phyloP scores from a whole-genome alignment of 2,113 vertebrate species.

The Grantiella picta region DNA sequence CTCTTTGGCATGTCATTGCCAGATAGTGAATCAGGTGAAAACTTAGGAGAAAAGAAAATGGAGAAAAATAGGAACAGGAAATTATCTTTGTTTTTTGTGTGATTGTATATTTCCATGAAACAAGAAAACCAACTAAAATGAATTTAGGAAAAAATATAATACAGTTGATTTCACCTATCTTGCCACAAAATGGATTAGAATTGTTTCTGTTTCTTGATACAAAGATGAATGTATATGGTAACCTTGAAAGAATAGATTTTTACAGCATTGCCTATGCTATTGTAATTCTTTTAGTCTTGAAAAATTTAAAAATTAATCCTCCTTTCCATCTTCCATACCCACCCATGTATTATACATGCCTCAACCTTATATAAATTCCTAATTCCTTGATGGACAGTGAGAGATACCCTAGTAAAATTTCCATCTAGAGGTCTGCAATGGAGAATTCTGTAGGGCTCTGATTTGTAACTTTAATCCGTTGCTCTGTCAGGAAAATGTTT shows the following conservation, averaged over 20 bases:
- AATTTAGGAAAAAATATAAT: not conserved
- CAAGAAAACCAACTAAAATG: not conserved
- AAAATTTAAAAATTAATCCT: not conserved
- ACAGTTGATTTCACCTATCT: not conserved
- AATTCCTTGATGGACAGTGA: not conserved
- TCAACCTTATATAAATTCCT: not conserved
- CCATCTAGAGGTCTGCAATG: not conserved
- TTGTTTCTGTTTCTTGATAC: not conserved
- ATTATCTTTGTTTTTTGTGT: not conserved
- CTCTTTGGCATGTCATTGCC: not conserved
- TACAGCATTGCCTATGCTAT: not conserved
- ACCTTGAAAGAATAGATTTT: not conserved
- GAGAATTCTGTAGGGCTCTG: not conserved
- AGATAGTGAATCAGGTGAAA: not conserved
- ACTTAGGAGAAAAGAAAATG: not conserved
- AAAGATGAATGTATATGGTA: not conserved
- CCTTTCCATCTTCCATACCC: not conserved
- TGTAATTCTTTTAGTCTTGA: not conserved
- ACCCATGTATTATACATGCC: not conserved
- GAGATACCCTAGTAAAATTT: not conserved
- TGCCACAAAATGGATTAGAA: not conserved
- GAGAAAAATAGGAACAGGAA: not conserved
- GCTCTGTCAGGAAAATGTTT: not conserved
- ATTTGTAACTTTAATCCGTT: not conserved
- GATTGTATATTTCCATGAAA: not conserved